A percentile compares a stretch with the other conserved stretches of the same genome.
phyloP scores from a whole-genome alignment of 2,888 invertebrate species.

The Lordiphosa fenestrarum region DNA sequence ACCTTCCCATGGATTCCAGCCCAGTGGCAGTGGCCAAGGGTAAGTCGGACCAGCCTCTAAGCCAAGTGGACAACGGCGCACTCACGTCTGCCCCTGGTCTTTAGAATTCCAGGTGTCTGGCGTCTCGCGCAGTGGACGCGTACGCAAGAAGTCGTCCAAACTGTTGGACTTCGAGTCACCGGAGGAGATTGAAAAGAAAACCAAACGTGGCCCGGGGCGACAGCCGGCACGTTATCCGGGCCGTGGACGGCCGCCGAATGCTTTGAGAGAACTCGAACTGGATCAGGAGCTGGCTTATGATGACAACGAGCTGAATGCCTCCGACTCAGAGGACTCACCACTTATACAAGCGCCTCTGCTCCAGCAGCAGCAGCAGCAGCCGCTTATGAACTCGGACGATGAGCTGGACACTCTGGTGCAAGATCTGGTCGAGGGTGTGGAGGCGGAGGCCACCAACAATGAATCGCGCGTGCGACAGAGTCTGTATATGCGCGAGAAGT shows the following conservation, averaged over 20 bases:
- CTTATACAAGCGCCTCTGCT: conserved; percentile 6
- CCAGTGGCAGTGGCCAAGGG: too few relatives aligned
- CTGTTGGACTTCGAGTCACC: conserved; percentile 95
- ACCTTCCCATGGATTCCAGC: too few relatives aligned
- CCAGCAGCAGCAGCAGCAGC: conserved; percentile 2
- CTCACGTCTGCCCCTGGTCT: too few relatives aligned
- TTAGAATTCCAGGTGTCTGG: conserved; percentile 91
- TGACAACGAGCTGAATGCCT: conserved; percentile 38
- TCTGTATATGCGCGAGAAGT: conserved; percentile 90
- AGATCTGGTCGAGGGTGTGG: conserved; percentile 74
- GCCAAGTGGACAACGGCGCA: too few relatives aligned
- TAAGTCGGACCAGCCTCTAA: too few relatives aligned
- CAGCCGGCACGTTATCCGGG: conserved; percentile 46
- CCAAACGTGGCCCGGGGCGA: conserved; percentile 55
- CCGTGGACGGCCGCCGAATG: conserved; percentile 58
- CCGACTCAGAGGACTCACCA: conserved; percentile 30
- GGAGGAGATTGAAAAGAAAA: conserved; percentile 86
- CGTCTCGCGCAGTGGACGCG: conserved; percentile 93
- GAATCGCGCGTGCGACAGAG: conserved; percentile 78
- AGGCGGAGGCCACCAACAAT: conserved; percentile 57
- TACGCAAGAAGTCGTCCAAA: conserved; percentile 96
- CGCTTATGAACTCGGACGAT: conserved; percentile 66
- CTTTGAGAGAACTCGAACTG: conserved; percentile 35
- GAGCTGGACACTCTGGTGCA: conserved; percentile 77
- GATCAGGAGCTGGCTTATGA: conserved; percentile 45